A percentile compares a stretch with the other conserved stretches of the same genome.
These are phyloP conservation scores for Mobula birostris DNA, from an alignment of 2,113 vertebrate genomes.

Conservation along the genomic window DNA sequence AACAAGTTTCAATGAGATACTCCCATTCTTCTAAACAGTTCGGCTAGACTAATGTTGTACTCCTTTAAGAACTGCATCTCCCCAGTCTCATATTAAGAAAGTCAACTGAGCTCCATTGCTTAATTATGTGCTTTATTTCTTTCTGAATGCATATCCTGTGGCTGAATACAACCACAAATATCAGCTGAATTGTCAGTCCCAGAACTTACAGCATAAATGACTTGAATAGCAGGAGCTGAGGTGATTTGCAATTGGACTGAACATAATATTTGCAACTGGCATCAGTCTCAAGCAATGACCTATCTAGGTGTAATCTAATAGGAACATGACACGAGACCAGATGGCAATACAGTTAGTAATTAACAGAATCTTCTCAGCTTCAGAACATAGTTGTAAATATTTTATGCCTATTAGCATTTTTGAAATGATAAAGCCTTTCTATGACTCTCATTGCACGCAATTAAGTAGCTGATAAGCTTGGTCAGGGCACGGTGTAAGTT, in stretches of 20 bases:
- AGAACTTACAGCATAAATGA: not conserved
- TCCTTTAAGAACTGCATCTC: not conserved
- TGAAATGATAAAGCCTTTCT: constrained; percentile 4
- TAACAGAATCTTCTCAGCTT: constrained; percentile 25
- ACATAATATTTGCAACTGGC: not conserved
- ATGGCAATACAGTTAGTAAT: constrained; percentile 23
- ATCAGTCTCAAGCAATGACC: not conserved
- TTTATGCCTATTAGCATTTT: not conserved
- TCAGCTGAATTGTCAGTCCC: not conserved
- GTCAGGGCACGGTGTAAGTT: not conserved
- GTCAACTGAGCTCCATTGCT: not conserved
- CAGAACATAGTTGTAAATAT: constrained; percentile 2
- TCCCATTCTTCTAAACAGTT: too few relatives aligned
- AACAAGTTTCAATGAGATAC: too few relatives aligned
- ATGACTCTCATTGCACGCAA: not conserved
- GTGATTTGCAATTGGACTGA: not conserved
- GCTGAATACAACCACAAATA: not conserved
- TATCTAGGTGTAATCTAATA: not conserved
- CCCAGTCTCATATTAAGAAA: not conserved
- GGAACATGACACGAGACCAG: not conserved
- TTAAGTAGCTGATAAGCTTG: constrained; percentile 5
- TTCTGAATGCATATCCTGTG: not conserved
- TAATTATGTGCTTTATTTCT: not conserved
- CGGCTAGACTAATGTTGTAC: not conserved
- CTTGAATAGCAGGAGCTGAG: not conserved